A percentile compares a stretch with the other conserved stretches of the same genome.
Conservation (phyloP, 2,797 vertebrate species). For the Melanotaenia trifasciata region DNA sequence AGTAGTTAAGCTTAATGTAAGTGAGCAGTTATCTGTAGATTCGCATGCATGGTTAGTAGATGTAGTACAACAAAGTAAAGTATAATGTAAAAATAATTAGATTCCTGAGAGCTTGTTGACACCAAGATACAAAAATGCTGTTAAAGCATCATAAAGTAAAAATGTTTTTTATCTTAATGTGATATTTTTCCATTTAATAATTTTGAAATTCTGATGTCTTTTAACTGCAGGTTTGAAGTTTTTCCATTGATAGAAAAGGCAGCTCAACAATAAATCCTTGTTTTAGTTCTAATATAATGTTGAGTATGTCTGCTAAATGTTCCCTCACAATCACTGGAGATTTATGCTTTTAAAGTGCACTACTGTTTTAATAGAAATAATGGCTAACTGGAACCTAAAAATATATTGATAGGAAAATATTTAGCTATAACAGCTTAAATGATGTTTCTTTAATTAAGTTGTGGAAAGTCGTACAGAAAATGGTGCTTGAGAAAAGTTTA, state of each 20-base stretch:
- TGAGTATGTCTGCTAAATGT: background rate
- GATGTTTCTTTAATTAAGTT: background rate
- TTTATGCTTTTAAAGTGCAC: background rate
- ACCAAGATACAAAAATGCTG: background rate
- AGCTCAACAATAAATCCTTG: background rate
- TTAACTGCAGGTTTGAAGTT: background rate
- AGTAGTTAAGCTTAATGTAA: slow-evolving; percentile 31
- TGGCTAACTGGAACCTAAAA: background rate
- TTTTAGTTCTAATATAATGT: background rate
- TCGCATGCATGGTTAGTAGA: background rate
- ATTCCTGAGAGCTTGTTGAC: background rate
- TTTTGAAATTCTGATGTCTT: background rate
- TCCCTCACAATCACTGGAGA: background rate
- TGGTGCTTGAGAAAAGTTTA: background rate
- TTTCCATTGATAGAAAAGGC: background rate
- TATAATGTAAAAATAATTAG: background rate
- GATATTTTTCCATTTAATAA: background rate
- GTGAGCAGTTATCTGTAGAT: slow-evolving; percentile 1
- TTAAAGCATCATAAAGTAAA: background rate
- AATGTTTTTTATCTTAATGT: background rate
- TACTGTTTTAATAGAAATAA: background rate
- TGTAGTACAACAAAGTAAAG: background rate
- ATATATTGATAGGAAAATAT: background rate
- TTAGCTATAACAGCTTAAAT: background rate
- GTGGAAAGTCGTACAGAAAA: background rate